Conservation (phyloP, 2,888 invertebrate species). For the Gortyna flavago region DNA sequence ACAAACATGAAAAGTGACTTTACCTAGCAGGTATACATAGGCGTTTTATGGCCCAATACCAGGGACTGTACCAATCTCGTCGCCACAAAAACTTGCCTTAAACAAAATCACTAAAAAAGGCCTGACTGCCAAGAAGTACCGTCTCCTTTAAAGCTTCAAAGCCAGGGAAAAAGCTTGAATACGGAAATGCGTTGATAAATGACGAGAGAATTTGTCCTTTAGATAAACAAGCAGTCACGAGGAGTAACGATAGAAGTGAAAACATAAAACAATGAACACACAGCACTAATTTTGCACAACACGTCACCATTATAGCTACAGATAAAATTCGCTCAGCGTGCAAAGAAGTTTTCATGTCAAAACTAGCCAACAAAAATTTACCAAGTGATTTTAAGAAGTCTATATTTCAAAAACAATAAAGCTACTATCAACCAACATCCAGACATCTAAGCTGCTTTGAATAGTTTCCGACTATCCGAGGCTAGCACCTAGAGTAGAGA, state of each 20-base stretch:
- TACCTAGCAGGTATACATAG: neutral
- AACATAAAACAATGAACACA: too few species aligned
- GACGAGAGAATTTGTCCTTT: neutral
- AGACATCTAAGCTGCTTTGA: conserved; percentile 1
- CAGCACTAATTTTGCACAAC: too few species aligned
- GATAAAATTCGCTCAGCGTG: neutral
- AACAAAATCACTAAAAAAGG: neutral
- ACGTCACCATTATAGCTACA: too few species aligned
- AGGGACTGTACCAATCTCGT: neutral
- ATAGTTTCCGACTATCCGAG: conserved; percentile 37
- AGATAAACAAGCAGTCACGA: too few species aligned
- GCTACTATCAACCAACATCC: neutral
- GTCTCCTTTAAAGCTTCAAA: neutral
- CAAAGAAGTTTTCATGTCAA: neutral
- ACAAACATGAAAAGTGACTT: neutral
- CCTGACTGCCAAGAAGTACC: neutral
- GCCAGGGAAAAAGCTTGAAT: neutral
- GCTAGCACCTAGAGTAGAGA: conserved; percentile 5
- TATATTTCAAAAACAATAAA: conserved; percentile 12
- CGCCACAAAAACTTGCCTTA: neutral
- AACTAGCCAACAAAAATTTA: neutral
- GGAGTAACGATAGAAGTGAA: too few species aligned
- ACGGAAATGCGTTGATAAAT: neutral
- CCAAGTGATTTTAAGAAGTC: neutral
- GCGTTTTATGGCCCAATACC: neutral